Evolutionary conservation across 2,797 vertebrate species (phyloP).

Genomic region (Pelodytes ibericus): DNA sequence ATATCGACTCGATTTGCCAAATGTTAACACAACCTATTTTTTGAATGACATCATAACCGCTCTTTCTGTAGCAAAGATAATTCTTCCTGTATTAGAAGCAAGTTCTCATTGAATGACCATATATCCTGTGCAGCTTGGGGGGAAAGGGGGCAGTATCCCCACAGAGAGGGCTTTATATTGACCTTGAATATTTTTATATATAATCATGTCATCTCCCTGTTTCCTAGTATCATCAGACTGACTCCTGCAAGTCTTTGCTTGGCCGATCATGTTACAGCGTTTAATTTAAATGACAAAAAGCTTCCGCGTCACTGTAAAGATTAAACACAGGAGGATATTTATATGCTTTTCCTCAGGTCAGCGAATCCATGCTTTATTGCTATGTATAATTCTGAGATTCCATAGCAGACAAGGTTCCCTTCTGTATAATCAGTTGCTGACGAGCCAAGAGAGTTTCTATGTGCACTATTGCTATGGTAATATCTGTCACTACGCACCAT

Average conservation of each 20-base stretch:
- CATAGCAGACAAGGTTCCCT: conserved; percentile 15
- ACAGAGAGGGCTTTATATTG: too few species aligned
- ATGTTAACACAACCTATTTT: too few species aligned
- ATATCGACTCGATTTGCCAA: too few species aligned
- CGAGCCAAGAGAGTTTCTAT: background rate
- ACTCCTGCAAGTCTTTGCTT: background rate
- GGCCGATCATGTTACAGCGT: background rate
- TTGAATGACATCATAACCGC: too few species aligned
- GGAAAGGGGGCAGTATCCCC: too few species aligned
- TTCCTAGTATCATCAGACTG: background rate
- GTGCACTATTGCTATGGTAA: conserved; percentile 31
- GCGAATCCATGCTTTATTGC: conserved; percentile 1
- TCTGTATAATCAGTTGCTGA: conserved; percentile 14
- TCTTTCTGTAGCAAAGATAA: too few species aligned
- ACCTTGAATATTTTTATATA: too few species aligned
- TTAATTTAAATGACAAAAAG: background rate
- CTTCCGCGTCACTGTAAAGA: background rate
- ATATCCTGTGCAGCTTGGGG: too few species aligned
- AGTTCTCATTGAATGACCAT: too few species aligned
- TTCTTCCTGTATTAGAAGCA: too few species aligned
- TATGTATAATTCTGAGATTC: conserved; percentile 8
- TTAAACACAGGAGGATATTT: background rate
- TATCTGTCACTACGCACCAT: conserved; percentile 40
- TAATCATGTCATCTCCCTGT: too few species aligned
- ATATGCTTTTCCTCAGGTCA: conserved; percentile 5